Evolutionary conservation across 2,113 vertebrate genomes (phyloP).

Genomic region (Xenopus borealis): DNA sequence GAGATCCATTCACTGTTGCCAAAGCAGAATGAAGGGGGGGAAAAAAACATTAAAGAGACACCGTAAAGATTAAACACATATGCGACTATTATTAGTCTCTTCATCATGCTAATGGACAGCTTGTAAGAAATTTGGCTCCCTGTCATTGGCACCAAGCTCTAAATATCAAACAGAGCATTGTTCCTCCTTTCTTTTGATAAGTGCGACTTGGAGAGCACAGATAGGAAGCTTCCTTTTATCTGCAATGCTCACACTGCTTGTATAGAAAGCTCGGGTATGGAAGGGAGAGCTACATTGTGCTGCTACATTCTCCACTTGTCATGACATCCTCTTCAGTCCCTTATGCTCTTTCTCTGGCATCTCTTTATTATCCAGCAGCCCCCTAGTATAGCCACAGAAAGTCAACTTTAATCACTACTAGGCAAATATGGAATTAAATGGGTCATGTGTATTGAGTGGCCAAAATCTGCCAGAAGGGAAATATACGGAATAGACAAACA

Average conservation of each 20-base stretch:
- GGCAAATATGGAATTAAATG: constrained; percentile 11
- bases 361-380: constrained; percentile 14
- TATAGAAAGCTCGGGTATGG: constrained; percentile 50
- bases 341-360: constrained; percentile 34
- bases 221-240: constrained; percentile 72
- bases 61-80: constrained; percentile 47
- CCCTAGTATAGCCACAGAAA: neutral
- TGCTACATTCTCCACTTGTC: constrained; percentile 54
- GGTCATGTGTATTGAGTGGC: no score
- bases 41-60: constrained; percentile 14
- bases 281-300: constrained; percentile 48
- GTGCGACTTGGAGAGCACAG: constrained; percentile 51
- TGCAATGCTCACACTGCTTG: constrained; percentile 67
- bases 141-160: constrained; percentile 54
- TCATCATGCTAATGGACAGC: constrained; percentile 65
- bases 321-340: constrained; percentile 62
- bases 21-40: constrained; percentile 45
- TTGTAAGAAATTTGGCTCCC: constrained; percentile 61
- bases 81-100: constrained; percentile 60
- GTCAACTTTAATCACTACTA: neutral
- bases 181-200: constrained; percentile 63
- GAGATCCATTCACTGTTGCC: constrained; percentile 52
- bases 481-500: no score
- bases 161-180: constrained; percentile 61
- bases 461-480: no score